These are phyloP conservation scores for Ctena decussata DNA, from an alignment of 2,888 invertebrate genomes.

Conservation along the genomic window DNA sequence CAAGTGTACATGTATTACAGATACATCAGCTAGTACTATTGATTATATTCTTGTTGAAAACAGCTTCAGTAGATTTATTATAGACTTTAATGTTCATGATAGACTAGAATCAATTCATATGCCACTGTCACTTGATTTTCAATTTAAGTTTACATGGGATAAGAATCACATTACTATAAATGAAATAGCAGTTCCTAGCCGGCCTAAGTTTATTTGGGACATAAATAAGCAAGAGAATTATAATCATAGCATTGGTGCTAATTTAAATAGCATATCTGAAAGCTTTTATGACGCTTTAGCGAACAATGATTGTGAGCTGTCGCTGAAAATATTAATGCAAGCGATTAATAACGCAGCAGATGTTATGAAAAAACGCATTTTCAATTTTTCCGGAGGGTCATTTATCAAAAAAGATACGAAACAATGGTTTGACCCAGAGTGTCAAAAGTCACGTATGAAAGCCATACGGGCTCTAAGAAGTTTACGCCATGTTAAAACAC, in stretches of 20 bases:
- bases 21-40: not conserved
- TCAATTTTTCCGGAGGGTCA: not conserved
- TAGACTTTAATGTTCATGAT: not conserved
- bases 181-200: not conserved
- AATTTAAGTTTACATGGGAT: not conserved
- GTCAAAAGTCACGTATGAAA: not conserved
- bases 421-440: not conserved
- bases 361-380: not conserved
- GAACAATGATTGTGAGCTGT: not conserved
- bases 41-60: not conserved
- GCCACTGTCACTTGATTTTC: not conserved
- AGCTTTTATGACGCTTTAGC: not conserved
- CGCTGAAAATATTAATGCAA: not conserved
- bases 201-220: not conserved
- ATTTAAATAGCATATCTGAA: not conserved
- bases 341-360: not conserved
- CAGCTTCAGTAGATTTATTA: not conserved
- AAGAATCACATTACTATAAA: not conserved
- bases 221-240: too few relatives aligned
- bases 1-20: too few relatives aligned
- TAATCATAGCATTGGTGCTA: not conserved
- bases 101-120: not conserved
- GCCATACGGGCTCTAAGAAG: not conserved
- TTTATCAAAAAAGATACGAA: not conserved
- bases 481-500: not conserved